Base-by-base conservation (phyloP, 2,113 vertebrate species). In the Anguilla rostrata region DNA sequence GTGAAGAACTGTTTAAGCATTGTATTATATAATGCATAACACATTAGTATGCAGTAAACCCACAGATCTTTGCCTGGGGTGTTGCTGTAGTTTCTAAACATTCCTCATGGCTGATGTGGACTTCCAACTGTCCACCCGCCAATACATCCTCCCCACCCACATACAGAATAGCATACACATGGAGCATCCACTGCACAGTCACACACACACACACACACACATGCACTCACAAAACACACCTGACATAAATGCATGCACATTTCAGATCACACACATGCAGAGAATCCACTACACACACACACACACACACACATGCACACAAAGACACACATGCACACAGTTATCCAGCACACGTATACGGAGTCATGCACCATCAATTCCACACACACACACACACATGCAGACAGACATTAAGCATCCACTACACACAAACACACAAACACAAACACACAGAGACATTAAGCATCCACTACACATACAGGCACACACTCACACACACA, bases 291-390 rank as follows among this genome's bases (percentile, higher is more conserved):
- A 66, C 83, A 71, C 83, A 84, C 22, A n/a, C 71, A n/a, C 71
- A 78, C 71, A 78, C 84, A 85, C 39, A 78, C 82, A 41, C 41
- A 83, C 29, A 43, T 39, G n/a, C n/a, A n/a, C n/a, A n/a, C n/a
- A n/a, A n/a, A n/a, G n/a, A n/a, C n/a, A 34, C 22, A 40, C 63
- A 40, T 20, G 26, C 63, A 60, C 18, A 82, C 49, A 53, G 49
- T 1, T 43, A 43, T n/a, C n/a, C n/a, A n/a, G n/a, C 43, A 43
- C 43, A 43, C 7, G 43, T 7, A 43, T 7, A 43, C 43, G 7
- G 43, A 60, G n/a, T n/a, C 12, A 60, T 16, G 56, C 7, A 60
- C 2, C 56, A 60, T 60, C 56, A 2, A 60, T 12, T 20, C 9
- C 56, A 14, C 56, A 60, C 56, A 57, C 56, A 60, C 56, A 71